These are phyloP conservation scores for Acyrthosiphon pisum DNA, from an alignment of 1,140 invertebrate genomes.

Conservation along the genomic window DNA sequence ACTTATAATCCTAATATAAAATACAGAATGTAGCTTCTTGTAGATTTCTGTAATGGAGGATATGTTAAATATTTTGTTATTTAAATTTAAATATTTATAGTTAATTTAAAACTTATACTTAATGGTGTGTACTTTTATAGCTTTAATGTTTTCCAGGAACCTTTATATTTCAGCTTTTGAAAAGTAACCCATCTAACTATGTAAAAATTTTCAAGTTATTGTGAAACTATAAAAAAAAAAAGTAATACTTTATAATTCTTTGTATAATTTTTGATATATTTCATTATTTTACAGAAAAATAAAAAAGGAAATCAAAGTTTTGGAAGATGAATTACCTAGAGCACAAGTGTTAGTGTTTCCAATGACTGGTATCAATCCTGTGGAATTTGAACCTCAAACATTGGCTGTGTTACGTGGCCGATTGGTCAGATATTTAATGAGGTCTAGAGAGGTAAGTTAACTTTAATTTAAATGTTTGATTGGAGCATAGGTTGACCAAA, in stretches of 20 bases:
- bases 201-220: neutral
- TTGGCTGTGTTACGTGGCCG: constrained; percentile 91
- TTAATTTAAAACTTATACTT: neutral
- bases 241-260: constrained; percentile 15
- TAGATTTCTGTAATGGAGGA: too few species aligned
- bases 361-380: constrained; percentile 79
- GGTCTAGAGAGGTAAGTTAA: constrained; percentile 82
- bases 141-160: neutral
- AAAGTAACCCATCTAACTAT: neutral
- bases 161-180: neutral
- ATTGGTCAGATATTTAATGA: constrained; percentile 92
- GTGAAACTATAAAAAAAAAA: neutral
- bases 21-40: too few species aligned
- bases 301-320: constrained; percentile 82
- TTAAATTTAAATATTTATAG: too few species aligned
- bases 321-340: constrained; percentile 88
- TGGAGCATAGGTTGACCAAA: neutral
- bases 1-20: neutral
- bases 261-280: constrained; percentile 47
- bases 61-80: neutral
- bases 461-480: neutral
- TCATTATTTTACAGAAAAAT: constrained; percentile 69
- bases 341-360: constrained; percentile 95
- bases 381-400: constrained; percentile 89
- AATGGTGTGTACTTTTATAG: neutral